Evolutionary conservation across 2,888 invertebrate genomes (phyloP).

Genomic region (Gryllus longicercus): DNA sequence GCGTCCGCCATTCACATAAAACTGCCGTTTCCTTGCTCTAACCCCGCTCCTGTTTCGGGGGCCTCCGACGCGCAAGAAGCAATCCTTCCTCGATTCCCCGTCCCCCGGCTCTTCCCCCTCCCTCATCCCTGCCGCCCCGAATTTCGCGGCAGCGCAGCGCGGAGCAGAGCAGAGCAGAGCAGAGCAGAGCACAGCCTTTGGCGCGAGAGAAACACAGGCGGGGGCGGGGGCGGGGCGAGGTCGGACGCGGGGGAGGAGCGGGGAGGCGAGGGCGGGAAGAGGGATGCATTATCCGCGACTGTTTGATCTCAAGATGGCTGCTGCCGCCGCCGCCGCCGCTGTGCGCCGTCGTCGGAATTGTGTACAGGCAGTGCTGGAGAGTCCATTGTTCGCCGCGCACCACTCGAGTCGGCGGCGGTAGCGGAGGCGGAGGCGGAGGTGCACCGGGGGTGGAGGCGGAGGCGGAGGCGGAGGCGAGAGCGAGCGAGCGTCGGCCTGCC

Average conservation of each 20-base stretch:
- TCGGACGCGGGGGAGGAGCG: not conserved
- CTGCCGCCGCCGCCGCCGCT: not conserved
- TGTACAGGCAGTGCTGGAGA: constrained; percentile 11
- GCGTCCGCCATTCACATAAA: not conserved
- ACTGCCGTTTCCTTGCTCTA: not conserved
- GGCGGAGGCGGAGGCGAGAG: not conserved
- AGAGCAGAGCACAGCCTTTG: too few species aligned
- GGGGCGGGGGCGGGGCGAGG: too few species aligned
- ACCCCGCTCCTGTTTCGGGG: too few species aligned
- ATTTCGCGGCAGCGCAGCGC: constrained; percentile 18
- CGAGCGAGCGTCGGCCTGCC: not conserved
- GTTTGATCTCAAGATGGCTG: constrained; percentile 26
- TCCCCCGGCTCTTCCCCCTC: too few species aligned
- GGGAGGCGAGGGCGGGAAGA: not conserved
- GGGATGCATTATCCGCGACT: constrained; percentile 20
- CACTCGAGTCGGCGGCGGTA: not conserved
- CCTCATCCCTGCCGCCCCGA: not conserved
- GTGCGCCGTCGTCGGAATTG: not conserved
- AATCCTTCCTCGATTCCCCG: too few species aligned
- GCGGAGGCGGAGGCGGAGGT: not conserved
- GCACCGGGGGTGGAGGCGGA: not conserved
- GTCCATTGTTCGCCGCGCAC: constrained; percentile 19
- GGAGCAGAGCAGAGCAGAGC: too few species aligned
- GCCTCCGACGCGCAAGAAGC: too few species aligned
- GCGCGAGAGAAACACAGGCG: too few species aligned